A percentile compares a stretch with the other conserved stretches of the same genome.
phyloP scores from a whole-genome alignment of 23 tunicate genomes.

The Ciona savignyi region DNA sequence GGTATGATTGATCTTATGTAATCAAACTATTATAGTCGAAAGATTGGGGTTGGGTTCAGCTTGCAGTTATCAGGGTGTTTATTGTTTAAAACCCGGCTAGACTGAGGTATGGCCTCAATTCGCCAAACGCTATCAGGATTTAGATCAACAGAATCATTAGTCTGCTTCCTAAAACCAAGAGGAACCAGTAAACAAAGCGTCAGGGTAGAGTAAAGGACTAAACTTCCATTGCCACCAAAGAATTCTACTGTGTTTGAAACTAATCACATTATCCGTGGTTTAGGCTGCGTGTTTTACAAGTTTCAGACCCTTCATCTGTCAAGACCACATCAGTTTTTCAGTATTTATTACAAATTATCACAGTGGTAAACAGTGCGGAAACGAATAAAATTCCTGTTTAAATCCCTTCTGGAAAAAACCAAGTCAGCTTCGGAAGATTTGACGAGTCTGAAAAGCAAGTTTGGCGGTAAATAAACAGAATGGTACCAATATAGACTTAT shows the following conservation, averaged over 20 bases:
- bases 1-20: background rate
- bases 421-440: slow-evolving; percentile 71
- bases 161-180: background rate
- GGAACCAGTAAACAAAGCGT: background rate
- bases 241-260: too few relatives aligned
- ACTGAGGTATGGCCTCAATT: background rate
- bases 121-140: background rate
- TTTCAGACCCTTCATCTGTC: too few relatives aligned
- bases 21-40: background rate
- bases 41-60: background rate
- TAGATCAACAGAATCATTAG: background rate
- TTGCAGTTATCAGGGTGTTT: background rate
- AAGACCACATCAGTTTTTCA: too few relatives aligned
- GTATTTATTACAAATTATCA: too few relatives aligned
- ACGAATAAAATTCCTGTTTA: too few relatives aligned
- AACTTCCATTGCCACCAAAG: too few relatives aligned
- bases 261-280: too few relatives aligned
- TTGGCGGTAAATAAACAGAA: background rate
- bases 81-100: background rate
- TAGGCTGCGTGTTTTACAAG: too few relatives aligned
- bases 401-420: slow-evolving; percentile 96
- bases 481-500: slow-evolving; percentile 1
- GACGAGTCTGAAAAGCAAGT: slow-evolving; percentile 10
- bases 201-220: too few relatives aligned
- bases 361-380: too few relatives aligned